Percentiles rank a stretch among this genome's conserved stretches.
Evolutionary conservation across 2,888 invertebrate species (phyloP).

Genomic region (Eupithecia insigniata): DNA sequence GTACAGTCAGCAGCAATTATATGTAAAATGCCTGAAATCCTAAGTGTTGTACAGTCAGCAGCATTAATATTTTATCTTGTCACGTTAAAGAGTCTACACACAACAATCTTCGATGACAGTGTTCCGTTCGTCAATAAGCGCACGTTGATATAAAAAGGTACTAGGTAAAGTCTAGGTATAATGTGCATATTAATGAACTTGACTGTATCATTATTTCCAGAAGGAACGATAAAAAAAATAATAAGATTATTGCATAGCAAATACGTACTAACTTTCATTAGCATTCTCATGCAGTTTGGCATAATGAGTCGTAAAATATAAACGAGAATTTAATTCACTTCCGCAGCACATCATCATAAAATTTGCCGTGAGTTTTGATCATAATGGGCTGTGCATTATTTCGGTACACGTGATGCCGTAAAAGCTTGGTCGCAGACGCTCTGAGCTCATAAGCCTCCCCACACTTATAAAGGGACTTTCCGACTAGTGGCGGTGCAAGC

Average conservation of each 20-base stretch:
- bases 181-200: background rate
- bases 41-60: no score
- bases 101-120: no score
- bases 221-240: background rate
- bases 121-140: no score
- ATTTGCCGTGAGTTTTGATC: conserved; percentile 58
- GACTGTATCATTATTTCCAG: background rate
- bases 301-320: conserved; percentile 30
- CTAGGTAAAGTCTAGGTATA: background rate
- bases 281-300: background rate
- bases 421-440: conserved; percentile 55
- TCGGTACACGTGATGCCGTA: conserved; percentile 49
- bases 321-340: conserved; percentile 30
- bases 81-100: no score
- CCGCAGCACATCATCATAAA: conserved; percentile 45
- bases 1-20: no score
- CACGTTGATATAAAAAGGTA: background rate
- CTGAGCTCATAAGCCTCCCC: conserved; percentile 55
- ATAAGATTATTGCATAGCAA: background rate
- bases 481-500: conserved; percentile 47
- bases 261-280: background rate
- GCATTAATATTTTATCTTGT: no score
- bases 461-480: conserved; percentile 60
- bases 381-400: conserved; percentile 53
- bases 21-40: no score